Percentiles rank a stretch among this genome's conserved stretches.
Conservation (phyloP, 1,140 invertebrate genomes). For the Aphelenchoides fujianensis region DNA sequence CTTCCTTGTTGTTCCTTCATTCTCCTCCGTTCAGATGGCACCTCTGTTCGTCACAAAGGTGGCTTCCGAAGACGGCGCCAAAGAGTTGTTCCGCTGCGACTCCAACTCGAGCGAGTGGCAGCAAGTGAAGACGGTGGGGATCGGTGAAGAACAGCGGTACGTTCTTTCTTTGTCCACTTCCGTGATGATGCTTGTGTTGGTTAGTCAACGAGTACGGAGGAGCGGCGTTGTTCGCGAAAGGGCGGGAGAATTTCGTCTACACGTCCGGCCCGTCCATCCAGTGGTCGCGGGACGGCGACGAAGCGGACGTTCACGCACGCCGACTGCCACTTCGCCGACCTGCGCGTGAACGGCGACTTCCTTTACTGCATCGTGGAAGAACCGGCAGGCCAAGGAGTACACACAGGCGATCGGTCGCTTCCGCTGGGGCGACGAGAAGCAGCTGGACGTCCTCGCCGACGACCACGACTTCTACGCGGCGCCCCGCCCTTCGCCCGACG, state of each 20-base stretch:
- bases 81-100: background rate
- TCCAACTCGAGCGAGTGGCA: background rate
- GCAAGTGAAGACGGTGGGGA: background rate
- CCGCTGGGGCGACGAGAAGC: background rate
- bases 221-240: background rate
- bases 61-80: background rate
- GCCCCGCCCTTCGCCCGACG: slow-evolving; percentile 34
- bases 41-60: background rate
- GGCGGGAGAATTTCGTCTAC: background rate
- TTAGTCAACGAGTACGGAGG: slow-evolving; percentile 14
- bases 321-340: slow-evolving; percentile 5
- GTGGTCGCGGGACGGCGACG: background rate
- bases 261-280: background rate
- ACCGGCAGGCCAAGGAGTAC: slow-evolving; percentile 6
- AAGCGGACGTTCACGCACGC: background rate
- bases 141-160: background rate
- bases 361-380: slow-evolving; percentile 11
- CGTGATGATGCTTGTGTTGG: background rate
- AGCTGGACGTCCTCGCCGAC: background rate
- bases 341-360: background rate
- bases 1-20: too few relatives aligned
- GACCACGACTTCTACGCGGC: slow-evolving; percentile 38
- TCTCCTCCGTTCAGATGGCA: background rate
- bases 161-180: background rate
- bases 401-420: slow-evolving; percentile 4